Evolutionary conservation across 2,113 vertebrate species (phyloP), one percentile per base, ranked within the genome.

Genomic region (Bettongia penicillata): DNA sequence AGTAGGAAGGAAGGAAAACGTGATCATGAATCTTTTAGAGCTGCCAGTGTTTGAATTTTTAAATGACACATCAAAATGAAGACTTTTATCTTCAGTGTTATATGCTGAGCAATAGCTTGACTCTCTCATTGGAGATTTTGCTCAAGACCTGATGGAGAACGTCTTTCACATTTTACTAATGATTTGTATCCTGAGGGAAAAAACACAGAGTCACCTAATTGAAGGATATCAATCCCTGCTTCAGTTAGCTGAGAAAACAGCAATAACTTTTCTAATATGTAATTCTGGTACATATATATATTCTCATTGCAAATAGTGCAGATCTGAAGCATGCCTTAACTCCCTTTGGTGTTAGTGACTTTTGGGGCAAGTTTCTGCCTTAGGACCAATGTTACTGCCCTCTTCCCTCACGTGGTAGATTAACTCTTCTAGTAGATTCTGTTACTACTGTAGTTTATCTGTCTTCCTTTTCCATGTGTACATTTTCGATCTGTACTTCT

Each of bases 301-400:
- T 92, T 96, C 95, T 94, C 90, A n/a, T 47, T 93, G 51, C 94
- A 92, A 94, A n/a, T 55, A 50, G 91, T 93, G 93, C 90, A 93
- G 53, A 95, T 95, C 95, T 52, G 91, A 95, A 31, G 96, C 25
- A 0, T 28, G 90, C 23, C 95, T 48, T 93, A 92, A 51, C 94
- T 93, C 95, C 43, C 91, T 90, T 7, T 89, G 51, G 22, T 94
- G 91, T 31, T 43, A 84, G 31, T 96, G 52, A 94, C 68, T 93
- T 96, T 93, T 91, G 61, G 50, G 10, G 37, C 51, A 51, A 26
- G 43, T 84, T 84, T 84, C 68, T 84, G 37, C n/a, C 8, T 0
- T 84, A 43, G 0, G 1, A 84, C 19, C 43, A 22, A 0, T 22
- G 68, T 43, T 19, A 7, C 37, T 84, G 43, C 8, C 16, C n/a